Evolutionary conservation across 2,113 vertebrate species (phyloP), one percentile per base, ranked within the genome.

Genomic region (Puma concolor): DNA sequence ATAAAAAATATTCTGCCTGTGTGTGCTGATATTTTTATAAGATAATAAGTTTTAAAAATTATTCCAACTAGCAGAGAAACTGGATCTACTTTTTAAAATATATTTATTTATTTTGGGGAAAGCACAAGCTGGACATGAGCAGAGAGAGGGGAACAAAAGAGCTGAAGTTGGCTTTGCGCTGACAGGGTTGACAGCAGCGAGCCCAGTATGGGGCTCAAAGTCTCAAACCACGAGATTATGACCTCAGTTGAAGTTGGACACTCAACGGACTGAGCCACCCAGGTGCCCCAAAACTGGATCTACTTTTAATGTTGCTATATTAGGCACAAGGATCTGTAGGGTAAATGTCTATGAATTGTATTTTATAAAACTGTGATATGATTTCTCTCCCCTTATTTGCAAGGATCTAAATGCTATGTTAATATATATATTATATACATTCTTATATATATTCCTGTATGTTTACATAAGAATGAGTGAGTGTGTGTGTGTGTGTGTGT

Each of bases 1-100:
- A 97, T 88, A 13, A 91, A 97, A 97, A 77, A 77, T 64, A 81
- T 48, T 96, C 6, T 84, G 14, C 25, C 60, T 93, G 7, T 52
- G 21, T 57, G 23, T 84, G 38, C n/a, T 94, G 29, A 52, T 69
- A 77, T 41, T 93, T 90, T 79, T 63, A 92, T 83, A 92, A 91
- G 85, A 86, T 93, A 74, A 15, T 16, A 67, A 67, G 17, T 36
- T 93, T 93, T 92, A 16, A 4, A 87, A 97, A 38, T 77, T 87
- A 92, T 76, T 85, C 14, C 57, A 95, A 80, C 4, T 50, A 76
- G 1, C 50, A 97, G 57, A 89, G 10, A 36, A 96, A 80, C 4
- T 85, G 19, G 27, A 83, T 92, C 29, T 79, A 66, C 57, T 88
- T 94, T 96, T 85, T 60, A 23, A 60, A 60, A 60, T 60, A 60